Base-by-base conservation (phyloP, 2,113 vertebrate species). In the Parus major region DNA sequence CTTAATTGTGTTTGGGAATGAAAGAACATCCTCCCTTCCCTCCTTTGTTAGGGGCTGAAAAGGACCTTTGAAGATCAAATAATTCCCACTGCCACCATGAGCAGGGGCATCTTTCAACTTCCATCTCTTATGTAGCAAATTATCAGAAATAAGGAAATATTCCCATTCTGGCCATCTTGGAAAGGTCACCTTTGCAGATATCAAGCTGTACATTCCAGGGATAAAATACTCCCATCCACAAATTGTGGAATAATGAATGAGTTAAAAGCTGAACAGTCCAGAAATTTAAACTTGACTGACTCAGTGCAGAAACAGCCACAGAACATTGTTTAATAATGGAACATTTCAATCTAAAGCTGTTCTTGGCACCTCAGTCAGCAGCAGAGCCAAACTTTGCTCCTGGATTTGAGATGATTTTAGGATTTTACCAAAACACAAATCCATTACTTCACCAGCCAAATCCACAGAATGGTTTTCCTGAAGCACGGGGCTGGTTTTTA, bases 111-210 rank as follows among this genome's bases (percentile, higher is more conserved):
- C 41, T 82, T 73, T 63, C 21, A 78, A 36, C 27, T 63, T 70
- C 10, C 14, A 4, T 7, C 3, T 69, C 22, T 68, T 27, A 41
- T 0, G 4, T 1, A 27, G 22, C 16, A 47, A 84, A 39, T 22
- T 7, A 36, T 3, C 15, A 73, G 70, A 31, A 59, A 39, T 12
- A 36, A 64, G 13, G 7, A 22, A 50, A 39, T 24, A 42, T 23
- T 82, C 29, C 49, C 42, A 31, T 69, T 31, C 16, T 28, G 15
- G 27, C 8, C 11, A 31, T 12, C 10, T 24, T 28, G 3, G 22
- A 50, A 46, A 57, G 3, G 10, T 11, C 31, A 24, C 7, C 42
- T 81, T 24, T 23, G 23, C 52, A 57, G 31, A 14, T 12, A 24
- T 19, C 21, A 36, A 59, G 16, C 16, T 35, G 5, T 1, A 23